phyloP scores from a whole-genome alignment of 2,888 invertebrate species.

The Dicranocentrus wangi region DNA sequence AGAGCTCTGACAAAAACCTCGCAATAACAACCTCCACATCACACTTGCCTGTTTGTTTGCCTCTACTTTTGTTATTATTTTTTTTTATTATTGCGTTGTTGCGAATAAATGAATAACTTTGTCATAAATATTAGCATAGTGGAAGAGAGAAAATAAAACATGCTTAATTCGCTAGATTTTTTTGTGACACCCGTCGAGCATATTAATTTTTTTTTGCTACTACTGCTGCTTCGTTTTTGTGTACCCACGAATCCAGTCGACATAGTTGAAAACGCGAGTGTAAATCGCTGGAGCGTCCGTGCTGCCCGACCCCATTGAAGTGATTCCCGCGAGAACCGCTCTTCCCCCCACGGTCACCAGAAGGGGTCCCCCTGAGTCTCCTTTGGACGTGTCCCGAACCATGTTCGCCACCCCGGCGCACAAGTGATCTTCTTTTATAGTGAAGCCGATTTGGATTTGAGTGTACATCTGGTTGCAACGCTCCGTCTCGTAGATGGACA shows the following conservation, averaged over 20 bases:
- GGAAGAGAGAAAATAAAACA: too few relatives aligned
- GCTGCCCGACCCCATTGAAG: slow-evolving; percentile 83
- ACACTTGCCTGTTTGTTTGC: too few relatives aligned
- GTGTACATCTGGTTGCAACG: slow-evolving; percentile 30
- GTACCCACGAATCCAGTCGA: slow-evolving; percentile 50
- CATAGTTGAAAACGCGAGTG: slow-evolving; percentile 46
- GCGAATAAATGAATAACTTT: too few relatives aligned
- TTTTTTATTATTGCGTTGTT: too few relatives aligned
- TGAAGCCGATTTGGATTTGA: not conserved
- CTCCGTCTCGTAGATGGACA: slow-evolving; percentile 25
- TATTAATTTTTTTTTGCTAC: too few relatives aligned
- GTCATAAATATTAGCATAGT: too few relatives aligned
- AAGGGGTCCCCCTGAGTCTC: slow-evolving; percentile 84
- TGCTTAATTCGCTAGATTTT: too few relatives aligned
- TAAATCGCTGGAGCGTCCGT: slow-evolving; percentile 75
- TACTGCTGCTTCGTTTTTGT: too few relatives aligned
- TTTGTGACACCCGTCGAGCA: too few relatives aligned
- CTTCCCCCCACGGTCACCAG: slow-evolving; percentile 85
- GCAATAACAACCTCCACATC: too few relatives aligned
- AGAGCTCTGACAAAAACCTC: too few relatives aligned
- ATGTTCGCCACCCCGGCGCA: slow-evolving; percentile 30
- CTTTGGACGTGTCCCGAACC: slow-evolving; percentile 31
- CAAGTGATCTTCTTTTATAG: slow-evolving; percentile 13
- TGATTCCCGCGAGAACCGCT: slow-evolving; percentile 90
- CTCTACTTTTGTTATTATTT: too few relatives aligned